Evolutionary conservation across 2,797 vertebrate species (phyloP).

Genomic region (Micromesistius poutassou): DNA sequence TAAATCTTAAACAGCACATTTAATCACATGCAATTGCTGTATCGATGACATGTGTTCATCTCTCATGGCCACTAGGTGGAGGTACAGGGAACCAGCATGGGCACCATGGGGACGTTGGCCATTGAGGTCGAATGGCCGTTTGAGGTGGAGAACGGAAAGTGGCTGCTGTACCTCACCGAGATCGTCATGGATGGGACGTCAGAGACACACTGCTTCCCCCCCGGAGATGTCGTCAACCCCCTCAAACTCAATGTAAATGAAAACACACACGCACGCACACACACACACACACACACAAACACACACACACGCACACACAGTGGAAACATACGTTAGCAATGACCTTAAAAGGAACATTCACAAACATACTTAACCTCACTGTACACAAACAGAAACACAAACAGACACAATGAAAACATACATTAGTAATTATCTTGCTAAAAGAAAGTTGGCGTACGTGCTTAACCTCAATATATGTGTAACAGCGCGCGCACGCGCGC

Average conservation of each 20-base stretch:
- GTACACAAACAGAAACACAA: not conserved
- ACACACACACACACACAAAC: not conserved
- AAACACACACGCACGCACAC: not conserved
- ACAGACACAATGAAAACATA: too few species aligned
- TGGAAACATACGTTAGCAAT: not conserved
- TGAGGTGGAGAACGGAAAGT: conserved; percentile 88
- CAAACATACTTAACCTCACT: too few species aligned
- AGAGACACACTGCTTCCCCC: conserved; percentile 74
- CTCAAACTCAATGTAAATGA: conserved; percentile 86
- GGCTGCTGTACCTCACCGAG: conserved; percentile 92
- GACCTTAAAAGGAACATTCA: not conserved
- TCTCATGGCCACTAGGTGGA: conserved; percentile 64
- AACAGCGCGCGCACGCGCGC: not conserved
- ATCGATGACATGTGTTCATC: conserved; percentile 1
- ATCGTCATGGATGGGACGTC: conserved; percentile 70
- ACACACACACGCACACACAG: not conserved
- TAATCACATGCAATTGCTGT: not conserved
- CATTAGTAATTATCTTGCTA: not conserved
- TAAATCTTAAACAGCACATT: not conserved
- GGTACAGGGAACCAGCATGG: conserved; percentile 71
- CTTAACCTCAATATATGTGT: not conserved
- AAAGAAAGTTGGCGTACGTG: too few species aligned
- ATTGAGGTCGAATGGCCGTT: conserved; percentile 89
- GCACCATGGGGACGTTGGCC: conserved; percentile 77
- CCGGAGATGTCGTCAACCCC: conserved; percentile 77